Evolutionary conservation across 2,797 vertebrate genomes (phyloP).

Genomic region (Macropus fuliginosus): DNA sequence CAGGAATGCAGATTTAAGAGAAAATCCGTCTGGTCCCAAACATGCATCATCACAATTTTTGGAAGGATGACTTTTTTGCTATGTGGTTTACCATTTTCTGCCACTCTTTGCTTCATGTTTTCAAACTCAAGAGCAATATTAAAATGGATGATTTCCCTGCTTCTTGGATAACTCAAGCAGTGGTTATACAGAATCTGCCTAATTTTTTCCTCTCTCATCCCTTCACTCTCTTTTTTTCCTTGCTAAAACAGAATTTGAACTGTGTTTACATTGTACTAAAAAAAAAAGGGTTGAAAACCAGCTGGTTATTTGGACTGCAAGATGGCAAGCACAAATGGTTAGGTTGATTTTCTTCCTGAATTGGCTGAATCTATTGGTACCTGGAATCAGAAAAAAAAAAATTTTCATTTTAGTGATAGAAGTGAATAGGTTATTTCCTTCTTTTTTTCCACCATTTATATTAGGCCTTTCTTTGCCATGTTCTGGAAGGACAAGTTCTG

Average conservation of each 20-base stretch:
- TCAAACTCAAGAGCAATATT: slow-evolving; percentile 27
- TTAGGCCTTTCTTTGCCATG: neutral
- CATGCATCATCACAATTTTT: neutral
- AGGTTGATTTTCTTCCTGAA: neutral
- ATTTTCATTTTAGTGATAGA: neutral
- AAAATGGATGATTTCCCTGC: slow-evolving; percentile 40
- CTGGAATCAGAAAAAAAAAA: neutral
- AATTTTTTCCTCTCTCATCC: slow-evolving; percentile 20
- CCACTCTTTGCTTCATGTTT: slow-evolving; percentile 45
- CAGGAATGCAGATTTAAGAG: neutral
- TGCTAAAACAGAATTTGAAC: slow-evolving; percentile 5
- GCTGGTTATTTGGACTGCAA: neutral
- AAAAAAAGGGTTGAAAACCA: slow-evolving; percentile 6
- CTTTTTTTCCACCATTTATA: neutral
- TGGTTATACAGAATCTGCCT: slow-evolving; percentile 16
- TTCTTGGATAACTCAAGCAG: slow-evolving; percentile 40
- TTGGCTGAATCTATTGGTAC: neutral
- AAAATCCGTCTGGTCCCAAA: neutral
- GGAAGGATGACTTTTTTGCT: neutral
- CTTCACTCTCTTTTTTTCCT: neutral
- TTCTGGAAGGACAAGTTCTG: neutral
- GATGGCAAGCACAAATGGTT: neutral
- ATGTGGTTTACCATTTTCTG: neutral
- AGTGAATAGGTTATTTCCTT: neutral
- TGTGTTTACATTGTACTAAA: neutral